Percentiles rank a stretch among this genome's conserved stretches.
Conservation (phyloP, 1,140 invertebrate species). For the Harpegnathos saltator region DNA sequence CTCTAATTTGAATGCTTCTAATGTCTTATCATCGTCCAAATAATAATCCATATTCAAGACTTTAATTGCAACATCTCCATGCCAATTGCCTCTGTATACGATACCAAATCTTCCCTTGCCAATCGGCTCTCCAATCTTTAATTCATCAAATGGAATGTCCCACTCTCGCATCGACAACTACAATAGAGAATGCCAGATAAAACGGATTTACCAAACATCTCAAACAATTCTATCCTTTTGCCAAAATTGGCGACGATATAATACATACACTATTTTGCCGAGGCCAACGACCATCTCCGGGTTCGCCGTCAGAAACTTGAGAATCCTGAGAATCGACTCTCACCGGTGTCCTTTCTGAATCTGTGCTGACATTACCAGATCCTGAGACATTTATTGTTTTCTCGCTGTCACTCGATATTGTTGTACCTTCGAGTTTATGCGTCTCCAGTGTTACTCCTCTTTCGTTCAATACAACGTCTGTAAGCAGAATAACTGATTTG, state of each 20-base stretch:
- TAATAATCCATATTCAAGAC: slow-evolving; percentile 96
- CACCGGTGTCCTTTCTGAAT: slow-evolving; percentile 93
- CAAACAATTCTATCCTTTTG: slow-evolving; percentile 30
- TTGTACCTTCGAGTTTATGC: slow-evolving; percentile 89
- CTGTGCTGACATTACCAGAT: slow-evolving; percentile 90
- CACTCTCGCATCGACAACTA: slow-evolving; percentile 97
- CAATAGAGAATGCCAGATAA: slow-evolving; percentile 66
- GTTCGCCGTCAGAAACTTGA: slow-evolving; percentile 90
- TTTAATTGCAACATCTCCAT: slow-evolving; percentile 99
- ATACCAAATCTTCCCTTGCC: slow-evolving; percentile 97
- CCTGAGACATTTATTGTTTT: slow-evolving; percentile 92
- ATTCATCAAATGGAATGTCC: slow-evolving; percentile 98
- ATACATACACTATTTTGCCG: slow-evolving; percentile 94
- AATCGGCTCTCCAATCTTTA: slow-evolving; percentile 94
- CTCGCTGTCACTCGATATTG: slow-evolving; percentile 93
- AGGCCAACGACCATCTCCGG: slow-evolving; percentile 90
- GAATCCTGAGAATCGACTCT: slow-evolving; percentile 95
- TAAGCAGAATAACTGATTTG: slow-evolving; percentile 60
- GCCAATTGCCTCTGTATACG: slow-evolving; percentile 98
- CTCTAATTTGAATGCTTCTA: slow-evolving; percentile 98
- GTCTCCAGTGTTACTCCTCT: slow-evolving; percentile 87
- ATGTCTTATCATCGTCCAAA: slow-evolving; percentile 95
- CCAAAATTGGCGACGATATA: slow-evolving; percentile 2
- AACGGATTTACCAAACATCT: slow-evolving; percentile 48
- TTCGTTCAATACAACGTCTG: slow-evolving; percentile 85